phyloP scores from a whole-genome alignment of 2,888 invertebrate genomes.

The Hydraecia micacea region DNA sequence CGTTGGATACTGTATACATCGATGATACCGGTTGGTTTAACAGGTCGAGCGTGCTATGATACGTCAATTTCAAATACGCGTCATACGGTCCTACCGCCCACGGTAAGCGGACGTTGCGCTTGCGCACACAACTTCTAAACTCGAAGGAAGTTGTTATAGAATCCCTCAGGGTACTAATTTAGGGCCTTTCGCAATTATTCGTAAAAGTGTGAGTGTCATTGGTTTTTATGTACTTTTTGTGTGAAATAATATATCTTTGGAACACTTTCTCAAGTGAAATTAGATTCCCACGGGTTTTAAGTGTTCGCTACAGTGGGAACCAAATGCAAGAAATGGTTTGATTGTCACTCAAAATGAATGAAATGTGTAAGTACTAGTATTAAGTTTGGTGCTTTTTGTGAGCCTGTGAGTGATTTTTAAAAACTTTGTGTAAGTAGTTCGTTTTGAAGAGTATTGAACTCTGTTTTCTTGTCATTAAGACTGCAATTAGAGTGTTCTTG shows the following conservation, averaged over 20 bases:
- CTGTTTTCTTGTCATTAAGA: conserved; percentile 50
- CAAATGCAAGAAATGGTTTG: conserved; percentile 71
- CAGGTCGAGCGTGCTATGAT: conserved; percentile 75
- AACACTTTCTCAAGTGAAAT: conserved; percentile 78
- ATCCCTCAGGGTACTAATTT: conserved; percentile 75
- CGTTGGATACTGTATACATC: conserved; percentile 76
- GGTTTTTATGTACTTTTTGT: conserved; percentile 67
- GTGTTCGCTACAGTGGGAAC: conserved; percentile 69
- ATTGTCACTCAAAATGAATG: conserved; percentile 78
- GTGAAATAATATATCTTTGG: conserved; percentile 69
- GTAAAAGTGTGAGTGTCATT: conserved; percentile 60
- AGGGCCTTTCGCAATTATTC: conserved; percentile 62
- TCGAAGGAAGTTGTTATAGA: conserved; percentile 75
- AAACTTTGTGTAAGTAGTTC: conserved; percentile 7
- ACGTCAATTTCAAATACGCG: conserved; percentile 85
- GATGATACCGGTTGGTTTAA: conserved; percentile 67
- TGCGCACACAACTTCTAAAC: conserved; percentile 71
- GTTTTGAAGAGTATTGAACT: conserved; percentile 30
- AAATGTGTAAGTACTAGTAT: conserved; percentile 84
- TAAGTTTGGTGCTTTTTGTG: conserved; percentile 48
- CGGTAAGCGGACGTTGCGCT: conserved; percentile 85
- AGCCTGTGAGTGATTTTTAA: conserved; percentile 31
- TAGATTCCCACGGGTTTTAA: conserved; percentile 75
- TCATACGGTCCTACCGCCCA: conserved; percentile 87
- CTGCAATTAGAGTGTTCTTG: conserved; percentile 53